Percentiles rank a stretch among this genome's conserved stretches.
phyloP scores from a whole-genome alignment of 2,797 vertebrate species.

The Gymnopithys bicolor region DNA sequence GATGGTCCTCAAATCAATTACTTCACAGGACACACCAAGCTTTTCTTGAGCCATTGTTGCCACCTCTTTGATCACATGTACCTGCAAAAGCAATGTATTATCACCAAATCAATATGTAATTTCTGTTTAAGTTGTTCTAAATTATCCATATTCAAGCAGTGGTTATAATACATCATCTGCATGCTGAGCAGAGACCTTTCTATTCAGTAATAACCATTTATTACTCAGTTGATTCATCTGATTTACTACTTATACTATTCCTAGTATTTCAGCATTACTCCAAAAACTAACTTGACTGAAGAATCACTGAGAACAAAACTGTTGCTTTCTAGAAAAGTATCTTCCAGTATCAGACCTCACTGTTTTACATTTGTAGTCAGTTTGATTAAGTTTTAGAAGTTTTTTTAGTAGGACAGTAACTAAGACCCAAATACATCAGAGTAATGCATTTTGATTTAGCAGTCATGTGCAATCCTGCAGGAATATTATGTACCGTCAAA shows the following conservation, averaged over 20 bases:
- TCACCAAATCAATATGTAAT: background rate
- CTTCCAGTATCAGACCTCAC: background rate
- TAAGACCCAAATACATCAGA: background rate
- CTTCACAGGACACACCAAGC: slow-evolving; percentile 96
- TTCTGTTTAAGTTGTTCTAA: background rate
- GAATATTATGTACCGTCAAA: background rate
- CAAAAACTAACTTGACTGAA: background rate
- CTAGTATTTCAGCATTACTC: background rate
- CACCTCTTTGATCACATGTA: slow-evolving; percentile 95
- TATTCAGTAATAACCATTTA: background rate
- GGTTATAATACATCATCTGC: background rate
- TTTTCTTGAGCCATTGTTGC: slow-evolving; percentile 95
- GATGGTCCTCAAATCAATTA: slow-evolving; percentile 95
- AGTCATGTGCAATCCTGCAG: background rate
- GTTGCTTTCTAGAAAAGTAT: background rate
- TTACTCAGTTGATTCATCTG: background rate
- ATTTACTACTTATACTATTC: background rate
- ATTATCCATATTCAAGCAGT: background rate
- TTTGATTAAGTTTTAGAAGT: background rate
- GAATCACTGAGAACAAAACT: background rate
- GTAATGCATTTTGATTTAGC: background rate
- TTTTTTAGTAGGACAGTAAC: background rate
- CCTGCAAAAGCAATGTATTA: slow-evolving; percentile 70
- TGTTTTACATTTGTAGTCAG: background rate
- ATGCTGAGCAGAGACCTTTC: background rate